Evolutionary conservation across 2,113 vertebrate genomes (phyloP).

Genomic region (Engraulis encrasicolus): DNA sequence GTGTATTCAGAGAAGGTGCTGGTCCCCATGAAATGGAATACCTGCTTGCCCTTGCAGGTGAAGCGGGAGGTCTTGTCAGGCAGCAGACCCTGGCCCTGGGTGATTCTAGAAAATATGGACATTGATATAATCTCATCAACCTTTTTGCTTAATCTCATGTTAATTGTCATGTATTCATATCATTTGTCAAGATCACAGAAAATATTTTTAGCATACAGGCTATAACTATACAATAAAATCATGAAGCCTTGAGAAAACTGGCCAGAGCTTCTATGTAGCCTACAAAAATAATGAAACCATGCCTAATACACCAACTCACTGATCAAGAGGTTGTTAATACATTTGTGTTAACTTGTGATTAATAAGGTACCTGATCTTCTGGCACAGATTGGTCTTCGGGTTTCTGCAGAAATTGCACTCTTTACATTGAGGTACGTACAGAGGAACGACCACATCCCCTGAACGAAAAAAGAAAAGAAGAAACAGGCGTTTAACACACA

Average conservation of each 20-base stretch:
- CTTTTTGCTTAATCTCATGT: not conserved
- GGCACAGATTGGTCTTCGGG: slow-evolving; percentile 82
- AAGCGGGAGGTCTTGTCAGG: slow-evolving; percentile 88
- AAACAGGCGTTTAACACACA: not conserved
- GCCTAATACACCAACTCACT: no score
- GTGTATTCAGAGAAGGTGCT: slow-evolving; percentile 86
- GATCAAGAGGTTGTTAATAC: no score
- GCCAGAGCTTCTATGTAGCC: not conserved
- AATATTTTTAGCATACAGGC: no score
- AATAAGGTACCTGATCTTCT: slow-evolving; percentile 72
- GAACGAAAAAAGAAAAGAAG: slow-evolving; percentile 27
- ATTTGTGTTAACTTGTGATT: no score
- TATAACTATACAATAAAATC: no score
- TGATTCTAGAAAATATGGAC: slow-evolving; percentile 61
- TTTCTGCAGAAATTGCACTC: slow-evolving; percentile 83
- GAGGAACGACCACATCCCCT: slow-evolving; percentile 84
- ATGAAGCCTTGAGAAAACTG: not conserved
- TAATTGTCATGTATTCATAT: no score
- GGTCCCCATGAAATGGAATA: slow-evolving; percentile 81
- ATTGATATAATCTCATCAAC: not conserved
- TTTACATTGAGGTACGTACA: slow-evolving; percentile 83
- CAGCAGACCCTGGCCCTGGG: slow-evolving; percentile 80
- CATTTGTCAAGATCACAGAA: no score
- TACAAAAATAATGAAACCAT: no score
- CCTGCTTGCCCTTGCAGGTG: slow-evolving; percentile 79